Evolutionary conservation across 1,140 invertebrate genomes (phyloP), one percentile per base, ranked within the genome.

Genomic region (Lucilia sericata): DNA sequence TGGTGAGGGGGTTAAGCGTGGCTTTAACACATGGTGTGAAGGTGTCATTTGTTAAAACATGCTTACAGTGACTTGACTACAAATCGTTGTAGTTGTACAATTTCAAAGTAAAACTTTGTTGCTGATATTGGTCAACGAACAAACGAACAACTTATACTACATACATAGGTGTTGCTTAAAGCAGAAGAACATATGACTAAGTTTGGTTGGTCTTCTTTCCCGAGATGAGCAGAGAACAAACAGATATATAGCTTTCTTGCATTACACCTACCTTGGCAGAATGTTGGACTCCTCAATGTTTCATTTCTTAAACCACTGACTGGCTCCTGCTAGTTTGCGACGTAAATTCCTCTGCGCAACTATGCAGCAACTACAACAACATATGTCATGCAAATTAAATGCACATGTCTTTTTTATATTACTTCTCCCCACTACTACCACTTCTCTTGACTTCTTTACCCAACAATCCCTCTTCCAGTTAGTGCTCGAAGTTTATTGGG

Each of bases 11-110:
- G 65, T 19, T 19, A 70, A 70, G 65, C 25, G 65, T 70, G 19
- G 19, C 76, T 19, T 80, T 80, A 47, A 21, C n/a, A 80, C 76
- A 80, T 60, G 42, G 70, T 83, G 85, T 87, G 86, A 88, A 89
- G 87, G 88, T 89, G 88, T 89, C 88, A 89, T 88, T 89, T 89
- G 87, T 88, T 86, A 87, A 84, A 86, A 86, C 88, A 87, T 88
- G 85, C 89, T 88, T 87, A 88, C 25, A 86, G 85, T 86, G 88
- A 86, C 88, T 87, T 86, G 87, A 83, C 85, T 87, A 88, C 86
- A 88, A 88, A 88, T 88, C 88, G 87, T 85, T 82, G n/a, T n/a
- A 34, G 55, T 82, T 82, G 81, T 70, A 82, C 8, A 70, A 60
- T 14, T 82, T 82, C 65, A 36, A 60, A 36, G 51, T 10, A 70